phyloP scores from a whole-genome alignment of 2,888 invertebrate genomes.

The Philhelius pedissequus region DNA sequence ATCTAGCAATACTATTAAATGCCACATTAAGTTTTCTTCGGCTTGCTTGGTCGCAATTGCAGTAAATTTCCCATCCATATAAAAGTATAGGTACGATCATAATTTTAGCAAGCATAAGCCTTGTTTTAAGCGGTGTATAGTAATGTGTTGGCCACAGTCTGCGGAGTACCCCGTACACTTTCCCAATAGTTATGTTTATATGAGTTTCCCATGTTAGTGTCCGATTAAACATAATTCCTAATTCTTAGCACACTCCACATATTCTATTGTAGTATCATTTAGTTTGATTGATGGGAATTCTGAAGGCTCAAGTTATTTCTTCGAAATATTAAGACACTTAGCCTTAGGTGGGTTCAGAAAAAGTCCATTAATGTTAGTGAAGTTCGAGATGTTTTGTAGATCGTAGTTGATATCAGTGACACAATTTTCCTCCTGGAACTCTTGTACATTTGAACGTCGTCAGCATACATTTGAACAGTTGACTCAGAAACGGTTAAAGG shows the following conservation, averaged over 20 bases:
- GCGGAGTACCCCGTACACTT: not conserved
- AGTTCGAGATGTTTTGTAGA: too few species aligned
- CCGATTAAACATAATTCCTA: not conserved
- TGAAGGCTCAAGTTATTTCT: not conserved
- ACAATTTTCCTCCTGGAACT: too few species aligned
- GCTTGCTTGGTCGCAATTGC: not conserved
- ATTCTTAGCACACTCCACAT: not conserved
- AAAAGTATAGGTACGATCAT: not conserved
- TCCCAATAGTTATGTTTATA: not conserved
- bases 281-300: not conserved
- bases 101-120: not conserved
- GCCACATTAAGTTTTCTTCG: too few species aligned
- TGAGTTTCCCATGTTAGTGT: not conserved
- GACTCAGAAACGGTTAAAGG: too few species aligned
- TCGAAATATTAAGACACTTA: too few species aligned
- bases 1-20: too few species aligned
- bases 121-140: not conserved
- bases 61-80: not conserved
- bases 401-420: too few species aligned
- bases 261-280: constrained; percentile 1
- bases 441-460: too few species aligned
- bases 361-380: too few species aligned
- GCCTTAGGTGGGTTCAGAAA: not conserved
- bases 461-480: too few species aligned
- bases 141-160: not conserved